Base-by-base conservation (phyloP, 2,888 invertebrate species). In the Meta bourneti region DNA sequence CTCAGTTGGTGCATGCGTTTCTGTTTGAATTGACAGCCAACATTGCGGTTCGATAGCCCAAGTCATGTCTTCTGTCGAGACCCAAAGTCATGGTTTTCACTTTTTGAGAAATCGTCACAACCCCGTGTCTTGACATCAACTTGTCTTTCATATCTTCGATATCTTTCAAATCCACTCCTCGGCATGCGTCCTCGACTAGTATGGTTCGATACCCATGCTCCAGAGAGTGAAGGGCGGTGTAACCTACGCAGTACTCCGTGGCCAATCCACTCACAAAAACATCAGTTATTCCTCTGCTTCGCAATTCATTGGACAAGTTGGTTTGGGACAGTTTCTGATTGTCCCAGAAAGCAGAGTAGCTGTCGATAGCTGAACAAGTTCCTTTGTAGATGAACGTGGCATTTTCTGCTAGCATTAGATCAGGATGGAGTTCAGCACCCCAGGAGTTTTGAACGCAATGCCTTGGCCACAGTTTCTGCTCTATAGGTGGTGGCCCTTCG, bases 291-390 rank as follows among this genome's bases (percentile, higher is more conserved):
- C 97, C 97, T 94, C 97, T 96, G 95, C 96, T 95, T 92, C 97
- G 96, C 90, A 99, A 96, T 94, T 98, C 97, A 9, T 96, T 96
- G 94, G 97, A 97, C 77, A 99, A 96, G 13, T 97, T 97, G 7
- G 99, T 99, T 95, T 98, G 97, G 0, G 97, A 97, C 92, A 97
- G 95, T 95, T 98, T 98, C 95, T 98, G 97, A 95, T 99, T 99
- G 95, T 99, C 99, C 98, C 98, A 98, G 96, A 99, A 99, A 78
- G 98, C 99, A 0, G 99, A 99, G 95, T 99, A 99, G 1, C 98
- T 98, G 95, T 99, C 99, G 89, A 99, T 97, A 94, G 98, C 98
- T 0, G 99, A 97, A 95, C 98, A 97, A 0, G 97, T 98, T 72
- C 99, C 99, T 95, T 98, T 98, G 95, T 97, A 97, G 84, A 98